These are phyloP conservation scores for Nasonia giraulti DNA, from an alignment of 1,140 invertebrate species.

Conservation along the genomic window DNA sequence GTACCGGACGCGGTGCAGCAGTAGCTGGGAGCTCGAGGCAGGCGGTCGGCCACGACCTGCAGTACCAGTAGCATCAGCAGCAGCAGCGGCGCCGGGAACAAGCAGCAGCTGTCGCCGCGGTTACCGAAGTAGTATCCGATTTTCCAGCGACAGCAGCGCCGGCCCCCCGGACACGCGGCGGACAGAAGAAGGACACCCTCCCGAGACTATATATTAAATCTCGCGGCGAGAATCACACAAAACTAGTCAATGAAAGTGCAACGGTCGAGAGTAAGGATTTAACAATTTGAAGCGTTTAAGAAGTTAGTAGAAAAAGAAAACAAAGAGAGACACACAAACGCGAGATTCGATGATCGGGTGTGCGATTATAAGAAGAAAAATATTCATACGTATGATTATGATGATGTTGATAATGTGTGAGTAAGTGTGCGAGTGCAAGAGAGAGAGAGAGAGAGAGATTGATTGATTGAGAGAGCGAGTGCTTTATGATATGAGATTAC, in stretches of 20 bases:
- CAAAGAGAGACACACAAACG: slow-evolving; percentile 30
- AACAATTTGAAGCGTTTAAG: slow-evolving; percentile 56
- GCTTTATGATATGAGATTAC: background rate
- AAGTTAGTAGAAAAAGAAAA: slow-evolving; percentile 38
- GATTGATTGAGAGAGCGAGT: background rate
- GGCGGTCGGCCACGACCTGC: slow-evolving; percentile 24
- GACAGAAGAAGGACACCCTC: background rate
- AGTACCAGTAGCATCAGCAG: background rate
- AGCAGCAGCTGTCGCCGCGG: background rate
- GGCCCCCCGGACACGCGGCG: background rate
- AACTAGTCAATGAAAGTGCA: slow-evolving; percentile 76
- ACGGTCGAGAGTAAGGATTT: slow-evolving; percentile 69
- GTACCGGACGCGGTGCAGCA: slow-evolving; percentile 68
- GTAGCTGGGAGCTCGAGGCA: slow-evolving; percentile 58
- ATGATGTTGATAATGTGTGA: background rate
- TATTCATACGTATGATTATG: background rate
- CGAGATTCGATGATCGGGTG: slow-evolving; percentile 22
- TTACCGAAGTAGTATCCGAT: background rate
- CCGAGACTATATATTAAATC: background rate
- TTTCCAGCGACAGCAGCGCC: background rate
- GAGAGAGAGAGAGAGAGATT: background rate
- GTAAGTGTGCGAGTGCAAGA: background rate
- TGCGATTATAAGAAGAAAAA: background rate
- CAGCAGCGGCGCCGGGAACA: background rate
- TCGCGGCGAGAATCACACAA: slow-evolving; percentile 58